These are phyloP conservation scores for Agapetus fuscipes DNA, from an alignment of 2,888 invertebrate species.

Conservation along the genomic window DNA sequence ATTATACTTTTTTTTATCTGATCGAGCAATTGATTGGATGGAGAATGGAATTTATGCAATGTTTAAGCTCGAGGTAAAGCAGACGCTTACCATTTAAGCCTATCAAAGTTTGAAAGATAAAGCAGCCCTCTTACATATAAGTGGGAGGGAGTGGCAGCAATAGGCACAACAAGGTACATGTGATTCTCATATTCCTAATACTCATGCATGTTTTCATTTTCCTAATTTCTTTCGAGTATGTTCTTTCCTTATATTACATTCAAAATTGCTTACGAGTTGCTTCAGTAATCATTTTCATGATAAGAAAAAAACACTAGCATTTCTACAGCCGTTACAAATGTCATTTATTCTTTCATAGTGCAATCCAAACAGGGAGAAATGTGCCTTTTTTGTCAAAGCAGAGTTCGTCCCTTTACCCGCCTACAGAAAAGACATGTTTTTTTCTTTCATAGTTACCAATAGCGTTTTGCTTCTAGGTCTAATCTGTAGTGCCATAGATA, in stretches of 20 bases:
- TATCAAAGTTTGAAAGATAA: too few species aligned
- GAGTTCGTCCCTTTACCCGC: not conserved
- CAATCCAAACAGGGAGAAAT: slow-evolving; percentile 8
- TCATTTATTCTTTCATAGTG: slow-evolving; percentile 5
- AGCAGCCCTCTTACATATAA: too few species aligned
- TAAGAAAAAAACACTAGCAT: too few species aligned
- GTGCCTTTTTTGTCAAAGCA: slow-evolving; percentile 11
- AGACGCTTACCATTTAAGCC: too few species aligned
- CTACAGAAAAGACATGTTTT: slow-evolving; percentile 6
- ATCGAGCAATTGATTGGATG: too few species aligned
- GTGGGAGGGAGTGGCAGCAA: slow-evolving; percentile 13
- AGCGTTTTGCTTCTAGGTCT: too few species aligned
- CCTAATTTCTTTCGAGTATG: slow-evolving; percentile 10
- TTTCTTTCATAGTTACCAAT: slow-evolving; percentile 4
- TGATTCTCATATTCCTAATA: slow-evolving; percentile 8
- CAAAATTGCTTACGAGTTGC: slow-evolving; percentile 6
- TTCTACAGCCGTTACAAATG: too few species aligned
- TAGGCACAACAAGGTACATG: slow-evolving; percentile 13
- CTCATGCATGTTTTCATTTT: slow-evolving; percentile 20
- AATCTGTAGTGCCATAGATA: too few species aligned
- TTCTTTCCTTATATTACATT: slow-evolving; percentile 1
- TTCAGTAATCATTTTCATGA: slow-evolving; percentile 6
- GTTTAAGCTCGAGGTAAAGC: too few species aligned
- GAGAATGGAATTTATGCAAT: too few species aligned
- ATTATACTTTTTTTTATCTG: too few species aligned